phyloP scores from a whole-genome alignment of 2,888 invertebrate species.

The Ormyrus thymus region DNA sequence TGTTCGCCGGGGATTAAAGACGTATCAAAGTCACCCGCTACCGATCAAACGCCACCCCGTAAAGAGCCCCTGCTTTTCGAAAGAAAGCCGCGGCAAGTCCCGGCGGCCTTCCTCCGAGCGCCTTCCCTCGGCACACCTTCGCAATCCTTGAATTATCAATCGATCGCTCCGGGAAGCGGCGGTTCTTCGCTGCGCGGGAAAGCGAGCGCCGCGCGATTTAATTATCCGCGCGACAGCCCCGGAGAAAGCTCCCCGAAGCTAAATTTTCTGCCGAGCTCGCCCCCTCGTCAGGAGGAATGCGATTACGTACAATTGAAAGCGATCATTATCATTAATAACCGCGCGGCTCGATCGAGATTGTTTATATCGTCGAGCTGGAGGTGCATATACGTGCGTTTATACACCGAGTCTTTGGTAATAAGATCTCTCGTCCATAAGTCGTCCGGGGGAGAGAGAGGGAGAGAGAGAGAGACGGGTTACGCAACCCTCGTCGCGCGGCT shows the following conservation, averaged over 20 bases:
- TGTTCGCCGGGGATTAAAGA: slow-evolving; percentile 9
- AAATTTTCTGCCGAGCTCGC: slow-evolving; percentile 8
- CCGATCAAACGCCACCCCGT: background rate
- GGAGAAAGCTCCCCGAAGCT: background rate
- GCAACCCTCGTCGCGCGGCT: slow-evolving; percentile 29
- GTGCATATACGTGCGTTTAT: background rate
- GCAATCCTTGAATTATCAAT: too few relatives aligned
- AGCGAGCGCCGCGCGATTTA: too few relatives aligned
- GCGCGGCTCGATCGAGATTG: slow-evolving; percentile 37
- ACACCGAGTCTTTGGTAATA: slow-evolving; percentile 32
- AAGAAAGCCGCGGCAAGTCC: too few relatives aligned
- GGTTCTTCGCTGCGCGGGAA: too few relatives aligned
- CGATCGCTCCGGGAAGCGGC: too few relatives aligned
- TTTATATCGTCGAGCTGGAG: slow-evolving; percentile 24
- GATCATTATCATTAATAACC: slow-evolving; percentile 52
- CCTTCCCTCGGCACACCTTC: too few relatives aligned
- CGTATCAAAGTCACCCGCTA: slow-evolving; percentile 36
- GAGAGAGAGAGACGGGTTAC: slow-evolving; percentile 25
- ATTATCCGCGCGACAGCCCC: slow-evolving; percentile 4
- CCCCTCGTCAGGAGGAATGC: background rate
- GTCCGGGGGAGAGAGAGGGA: slow-evolving; percentile 27
- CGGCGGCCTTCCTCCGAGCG: too few relatives aligned
- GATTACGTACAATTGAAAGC: slow-evolving; percentile 47
- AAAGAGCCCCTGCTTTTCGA: too few relatives aligned
- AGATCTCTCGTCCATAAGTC: slow-evolving; percentile 35